phyloP scores from a whole-genome alignment of 2,888 invertebrate genomes.

The Halocaridina rubra region DNA sequence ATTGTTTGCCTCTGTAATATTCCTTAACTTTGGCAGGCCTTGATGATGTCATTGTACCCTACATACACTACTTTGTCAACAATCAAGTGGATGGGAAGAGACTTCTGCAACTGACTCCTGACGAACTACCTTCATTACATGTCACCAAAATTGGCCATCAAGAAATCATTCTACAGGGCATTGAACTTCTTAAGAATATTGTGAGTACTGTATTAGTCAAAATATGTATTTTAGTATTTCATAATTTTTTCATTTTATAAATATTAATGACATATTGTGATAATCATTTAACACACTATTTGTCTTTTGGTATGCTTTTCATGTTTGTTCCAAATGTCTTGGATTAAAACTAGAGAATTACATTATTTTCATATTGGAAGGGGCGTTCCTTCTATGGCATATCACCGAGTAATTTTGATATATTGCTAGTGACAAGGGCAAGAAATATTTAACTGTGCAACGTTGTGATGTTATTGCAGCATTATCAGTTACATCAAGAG shows the following conservation, averaged over 20 bases:
- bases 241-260: background rate
- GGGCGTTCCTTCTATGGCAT: no score
- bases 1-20: background rate
- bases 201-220: slow-evolving; percentile 73
- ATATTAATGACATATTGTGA: no score
- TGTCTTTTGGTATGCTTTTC: no score
- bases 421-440: no score
- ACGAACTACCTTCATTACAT: slow-evolving; percentile 88
- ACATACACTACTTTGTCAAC: slow-evolving; percentile 83
- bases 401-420: no score
- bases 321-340: no score
- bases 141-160: slow-evolving; percentile 91
- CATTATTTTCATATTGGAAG: no score
- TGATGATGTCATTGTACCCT: slow-evolving; percentile 82
- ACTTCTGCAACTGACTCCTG: slow-evolving; percentile 85
- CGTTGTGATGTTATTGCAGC: slow-evolving; percentile 74
- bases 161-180: slow-evolving; percentile 91
- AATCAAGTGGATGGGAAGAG: slow-evolving; percentile 85
- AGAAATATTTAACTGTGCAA: background rate
- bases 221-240: background rate
- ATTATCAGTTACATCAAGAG: slow-evolving; percentile 90
- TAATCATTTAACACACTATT: no score
- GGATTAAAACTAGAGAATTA: no score
- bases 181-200: slow-evolving; percentile 89
- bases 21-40: slow-evolving; percentile 74